Conservation (phyloP, 2,797 vertebrate species). For the Manis crassicaudata region DNA sequence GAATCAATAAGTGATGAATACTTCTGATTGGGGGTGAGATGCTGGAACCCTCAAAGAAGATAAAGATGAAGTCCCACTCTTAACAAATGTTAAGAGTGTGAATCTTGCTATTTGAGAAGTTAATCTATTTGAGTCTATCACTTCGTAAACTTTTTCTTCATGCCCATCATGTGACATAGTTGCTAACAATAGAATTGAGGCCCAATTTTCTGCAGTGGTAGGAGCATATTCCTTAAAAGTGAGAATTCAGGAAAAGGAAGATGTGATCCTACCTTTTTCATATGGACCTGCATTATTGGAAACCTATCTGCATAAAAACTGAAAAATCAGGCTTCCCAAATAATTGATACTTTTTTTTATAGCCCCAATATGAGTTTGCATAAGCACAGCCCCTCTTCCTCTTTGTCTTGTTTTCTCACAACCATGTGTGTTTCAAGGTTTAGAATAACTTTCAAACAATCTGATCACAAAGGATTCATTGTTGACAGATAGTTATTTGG, state of each 20-base stretch:
- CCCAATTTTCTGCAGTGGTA: background rate
- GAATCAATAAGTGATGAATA: background rate
- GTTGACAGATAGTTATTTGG: conserved; percentile 58
- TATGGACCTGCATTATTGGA: background rate
- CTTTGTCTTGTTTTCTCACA: background rate
- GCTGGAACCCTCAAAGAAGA: background rate
- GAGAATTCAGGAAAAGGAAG: background rate
- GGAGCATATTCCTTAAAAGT: background rate
- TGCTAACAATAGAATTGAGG: background rate
- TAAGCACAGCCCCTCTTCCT: background rate
- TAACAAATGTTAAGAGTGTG: background rate
- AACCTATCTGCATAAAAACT: background rate
- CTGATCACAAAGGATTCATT: conserved; percentile 47
- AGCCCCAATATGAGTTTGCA: background rate
- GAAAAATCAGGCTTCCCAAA: background rate
- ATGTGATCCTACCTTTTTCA: background rate
- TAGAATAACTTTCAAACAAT: conserved; percentile 56
- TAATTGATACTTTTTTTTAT: background rate
- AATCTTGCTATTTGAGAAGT: background rate
- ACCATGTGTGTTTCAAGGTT: background rate
- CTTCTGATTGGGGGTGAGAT: background rate
- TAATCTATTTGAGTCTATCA: background rate
- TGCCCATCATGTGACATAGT: background rate
- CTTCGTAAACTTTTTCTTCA: background rate
- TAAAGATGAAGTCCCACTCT: background rate